These are phyloP conservation scores for Phataginus tetradactyla DNA, from an alignment of 2,797 vertebrate species.

Conservation along the genomic window DNA sequence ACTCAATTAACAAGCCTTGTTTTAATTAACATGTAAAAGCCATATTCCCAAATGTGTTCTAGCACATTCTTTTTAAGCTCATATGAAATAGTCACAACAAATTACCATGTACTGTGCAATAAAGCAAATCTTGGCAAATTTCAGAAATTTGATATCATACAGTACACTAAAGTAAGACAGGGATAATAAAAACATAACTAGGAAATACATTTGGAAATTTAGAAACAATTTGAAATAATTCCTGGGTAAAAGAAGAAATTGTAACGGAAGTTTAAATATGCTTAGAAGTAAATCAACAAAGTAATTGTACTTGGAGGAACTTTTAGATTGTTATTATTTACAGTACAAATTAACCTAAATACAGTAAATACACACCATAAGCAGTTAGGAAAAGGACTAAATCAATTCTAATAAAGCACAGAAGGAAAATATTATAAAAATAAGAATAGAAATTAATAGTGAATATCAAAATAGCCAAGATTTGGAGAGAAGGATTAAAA, in stretches of 20 bases:
- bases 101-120: background rate
- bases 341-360: background rate
- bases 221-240: background rate
- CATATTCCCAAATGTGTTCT: background rate
- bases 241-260: background rate
- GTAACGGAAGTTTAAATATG: background rate
- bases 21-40: background rate
- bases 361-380: background rate
- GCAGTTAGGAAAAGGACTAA: background rate
- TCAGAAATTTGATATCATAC: background rate
- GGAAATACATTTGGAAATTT: background rate
- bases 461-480: background rate
- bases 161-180: background rate
- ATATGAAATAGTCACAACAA: background rate
- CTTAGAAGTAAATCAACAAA: conserved; percentile 25
- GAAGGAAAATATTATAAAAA: background rate
- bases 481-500: background rate
- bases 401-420: background rate
- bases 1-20: background rate
- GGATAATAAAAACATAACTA: background rate
- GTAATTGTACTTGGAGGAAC: background rate
- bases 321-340: background rate
- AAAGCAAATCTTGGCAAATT: background rate
- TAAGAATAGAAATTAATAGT: background rate
- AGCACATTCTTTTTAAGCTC: background rate